Evolutionary conservation across 2,113 vertebrate species (phyloP).

Genomic region (Aleadryas rufinucha): DNA sequence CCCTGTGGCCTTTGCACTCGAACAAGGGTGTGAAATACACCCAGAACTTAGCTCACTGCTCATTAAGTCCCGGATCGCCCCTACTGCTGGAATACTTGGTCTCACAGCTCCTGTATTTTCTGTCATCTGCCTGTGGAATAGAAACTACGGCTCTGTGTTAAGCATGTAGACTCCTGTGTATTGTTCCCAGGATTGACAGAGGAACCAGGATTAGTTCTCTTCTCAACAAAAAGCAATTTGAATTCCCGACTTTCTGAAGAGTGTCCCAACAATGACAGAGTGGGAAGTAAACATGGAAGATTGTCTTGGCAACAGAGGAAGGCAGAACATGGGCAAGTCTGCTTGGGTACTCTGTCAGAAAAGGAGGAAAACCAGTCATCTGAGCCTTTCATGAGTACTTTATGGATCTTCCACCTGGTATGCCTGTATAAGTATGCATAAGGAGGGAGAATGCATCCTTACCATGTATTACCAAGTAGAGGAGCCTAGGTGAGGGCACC

Average conservation of each 20-base stretch:
- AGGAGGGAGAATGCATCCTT: not conserved
- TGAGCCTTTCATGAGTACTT: not conserved
- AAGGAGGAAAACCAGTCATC: not conserved
- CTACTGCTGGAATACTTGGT: not conserved
- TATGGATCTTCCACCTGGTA: not conserved
- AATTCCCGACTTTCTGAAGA: not conserved
- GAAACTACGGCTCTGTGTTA: not conserved
- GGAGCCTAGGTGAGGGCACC: not conserved
- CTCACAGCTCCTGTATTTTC: not conserved
- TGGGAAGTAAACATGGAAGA: not conserved
- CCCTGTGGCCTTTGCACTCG: not conserved
- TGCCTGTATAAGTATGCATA: not conserved
- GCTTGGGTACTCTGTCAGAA: not conserved
- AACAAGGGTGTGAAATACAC: not conserved
- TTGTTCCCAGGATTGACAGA: not conserved
- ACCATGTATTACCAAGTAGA: rapidly evolving
- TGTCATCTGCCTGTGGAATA: not conserved
- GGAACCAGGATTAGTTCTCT: not conserved
- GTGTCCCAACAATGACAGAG: not conserved
- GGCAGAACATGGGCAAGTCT: not conserved
- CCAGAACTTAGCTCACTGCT: not conserved
- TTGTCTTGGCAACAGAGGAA: not conserved
- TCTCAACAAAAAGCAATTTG: not conserved
- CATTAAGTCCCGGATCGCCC: not conserved
- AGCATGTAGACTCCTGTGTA: not conserved